These are phyloP conservation scores for Pheosia gnoma DNA, from an alignment of 2,888 invertebrate species.

Conservation along the genomic window DNA sequence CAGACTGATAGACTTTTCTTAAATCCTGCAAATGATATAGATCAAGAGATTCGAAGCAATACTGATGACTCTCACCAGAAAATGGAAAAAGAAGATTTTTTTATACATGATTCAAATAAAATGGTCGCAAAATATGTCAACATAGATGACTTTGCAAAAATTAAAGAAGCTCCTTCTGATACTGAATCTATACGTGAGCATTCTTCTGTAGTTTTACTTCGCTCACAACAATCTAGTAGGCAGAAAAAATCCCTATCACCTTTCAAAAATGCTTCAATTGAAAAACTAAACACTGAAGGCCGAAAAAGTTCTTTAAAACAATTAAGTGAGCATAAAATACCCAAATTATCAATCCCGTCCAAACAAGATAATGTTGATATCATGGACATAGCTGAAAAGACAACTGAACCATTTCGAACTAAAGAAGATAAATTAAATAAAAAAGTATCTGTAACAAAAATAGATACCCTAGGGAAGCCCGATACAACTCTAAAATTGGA, in stretches of 20 bases:
- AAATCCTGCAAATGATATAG: background rate
- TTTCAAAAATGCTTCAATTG: too few relatives aligned
- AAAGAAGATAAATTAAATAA: conserved; percentile 5
- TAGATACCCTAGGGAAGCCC: background rate
- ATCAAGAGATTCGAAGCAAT: background rate
- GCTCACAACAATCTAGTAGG: background rate
- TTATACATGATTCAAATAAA: background rate
- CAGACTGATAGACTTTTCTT: background rate
- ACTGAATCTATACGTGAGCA: background rate
- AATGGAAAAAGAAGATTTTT: background rate
- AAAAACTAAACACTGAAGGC: background rate
- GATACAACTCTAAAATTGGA: conserved; percentile 1
- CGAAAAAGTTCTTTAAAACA: background rate
- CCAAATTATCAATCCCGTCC: background rate
- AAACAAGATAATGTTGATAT: conserved; percentile 15
- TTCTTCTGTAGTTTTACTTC: background rate
- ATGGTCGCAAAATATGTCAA: background rate
- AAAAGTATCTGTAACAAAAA: background rate
- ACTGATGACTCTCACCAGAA: background rate
- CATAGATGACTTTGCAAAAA: background rate
- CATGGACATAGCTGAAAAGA: background rate
- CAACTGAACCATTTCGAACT: background rate
- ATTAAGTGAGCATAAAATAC: background rate
- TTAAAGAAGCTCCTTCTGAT: background rate
- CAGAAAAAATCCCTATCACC: too few relatives aligned